Evolutionary conservation across 1,140 invertebrate species (phyloP).

Genomic region (Lasioglossum baleicum): DNA sequence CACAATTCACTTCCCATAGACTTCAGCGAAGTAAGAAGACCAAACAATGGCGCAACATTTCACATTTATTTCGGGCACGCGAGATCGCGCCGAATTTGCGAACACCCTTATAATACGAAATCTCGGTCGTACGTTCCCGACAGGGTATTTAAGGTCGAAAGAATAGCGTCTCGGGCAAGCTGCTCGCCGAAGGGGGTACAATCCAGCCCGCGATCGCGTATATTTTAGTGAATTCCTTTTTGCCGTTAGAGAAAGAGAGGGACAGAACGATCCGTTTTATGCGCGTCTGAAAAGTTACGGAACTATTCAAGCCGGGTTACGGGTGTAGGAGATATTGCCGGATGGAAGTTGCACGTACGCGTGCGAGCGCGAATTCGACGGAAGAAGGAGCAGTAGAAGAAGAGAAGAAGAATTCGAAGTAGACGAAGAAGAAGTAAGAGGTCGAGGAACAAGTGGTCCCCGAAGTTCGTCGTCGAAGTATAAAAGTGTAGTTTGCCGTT

Average conservation of each 20-base stretch:
- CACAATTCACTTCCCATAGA: too few species aligned
- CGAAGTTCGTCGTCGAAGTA: background rate
- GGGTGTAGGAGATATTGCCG: constrained; percentile 13
- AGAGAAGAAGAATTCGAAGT: background rate
- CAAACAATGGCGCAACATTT: too few species aligned
- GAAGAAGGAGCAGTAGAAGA: background rate
- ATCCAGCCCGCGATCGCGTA: constrained; percentile 13
- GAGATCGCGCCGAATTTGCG: background rate
- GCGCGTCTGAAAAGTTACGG: constrained; percentile 41
- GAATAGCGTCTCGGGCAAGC: background rate
- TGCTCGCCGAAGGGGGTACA: constrained; percentile 17
- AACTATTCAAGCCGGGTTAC: constrained; percentile 28
- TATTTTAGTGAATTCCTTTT: constrained; percentile 38
- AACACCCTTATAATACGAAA: constrained; percentile 9
- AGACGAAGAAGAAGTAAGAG: background rate
- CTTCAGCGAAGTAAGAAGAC: too few species aligned
- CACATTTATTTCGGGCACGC: background rate
- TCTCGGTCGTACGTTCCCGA: background rate
- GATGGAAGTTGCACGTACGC: background rate
- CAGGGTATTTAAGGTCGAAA: background rate
- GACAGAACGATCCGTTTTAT: constrained; percentile 35
- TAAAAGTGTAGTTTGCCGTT: constrained; percentile 11
- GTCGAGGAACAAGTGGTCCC: too few species aligned
- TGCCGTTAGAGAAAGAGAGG: background rate
- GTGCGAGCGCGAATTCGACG: background rate